Conservation (phyloP, 2,888 invertebrate genomes). For the Scaptomyza flava region DNA sequence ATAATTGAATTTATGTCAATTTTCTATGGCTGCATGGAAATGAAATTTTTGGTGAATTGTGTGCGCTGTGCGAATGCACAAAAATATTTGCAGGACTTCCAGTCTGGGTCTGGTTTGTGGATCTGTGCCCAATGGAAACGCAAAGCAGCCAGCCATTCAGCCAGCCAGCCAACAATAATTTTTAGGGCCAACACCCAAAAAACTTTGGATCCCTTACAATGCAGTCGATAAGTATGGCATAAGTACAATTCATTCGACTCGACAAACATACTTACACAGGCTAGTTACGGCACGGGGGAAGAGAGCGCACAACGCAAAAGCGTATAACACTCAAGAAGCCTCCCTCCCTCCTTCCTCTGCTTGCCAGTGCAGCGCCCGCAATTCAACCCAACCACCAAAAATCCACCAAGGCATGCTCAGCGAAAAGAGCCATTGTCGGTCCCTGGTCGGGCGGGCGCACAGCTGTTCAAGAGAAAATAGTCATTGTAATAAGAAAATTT, state of each 20-base stretch:
- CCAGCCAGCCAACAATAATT: slow-evolving; percentile 29
- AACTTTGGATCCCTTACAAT: slow-evolving; percentile 65
- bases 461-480: slow-evolving; percentile 69
- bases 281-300: slow-evolving; percentile 4
- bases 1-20: slow-evolving; percentile 70
- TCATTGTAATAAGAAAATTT: slow-evolving; percentile 82
- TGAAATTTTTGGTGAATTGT: slow-evolving; percentile 32
- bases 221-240: slow-evolving; percentile 78
- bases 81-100: slow-evolving; percentile 61
- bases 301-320: not conserved
- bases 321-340: slow-evolving; percentile 30
- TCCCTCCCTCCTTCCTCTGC: no score
- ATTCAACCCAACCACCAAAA: slow-evolving; percentile 14
- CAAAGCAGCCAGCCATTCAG: slow-evolving; percentile 16
- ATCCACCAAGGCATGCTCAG: slow-evolving; percentile 29
- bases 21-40: slow-evolving; percentile 49
- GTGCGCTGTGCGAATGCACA: slow-evolving; percentile 41
- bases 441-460: slow-evolving; percentile 46
- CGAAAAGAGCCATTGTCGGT: slow-evolving; percentile 18
- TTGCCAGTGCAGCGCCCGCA: slow-evolving; percentile 5
- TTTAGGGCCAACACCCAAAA: slow-evolving; percentile 65
- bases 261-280: slow-evolving; percentile 54
- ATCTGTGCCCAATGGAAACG: not conserved
- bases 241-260: slow-evolving; percentile 70
- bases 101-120: not conserved